Evolutionary conservation across 2,797 vertebrate genomes (phyloP), one percentile per base, ranked within the genome.

Genomic region (Helicolenus hilgendorfi): DNA sequence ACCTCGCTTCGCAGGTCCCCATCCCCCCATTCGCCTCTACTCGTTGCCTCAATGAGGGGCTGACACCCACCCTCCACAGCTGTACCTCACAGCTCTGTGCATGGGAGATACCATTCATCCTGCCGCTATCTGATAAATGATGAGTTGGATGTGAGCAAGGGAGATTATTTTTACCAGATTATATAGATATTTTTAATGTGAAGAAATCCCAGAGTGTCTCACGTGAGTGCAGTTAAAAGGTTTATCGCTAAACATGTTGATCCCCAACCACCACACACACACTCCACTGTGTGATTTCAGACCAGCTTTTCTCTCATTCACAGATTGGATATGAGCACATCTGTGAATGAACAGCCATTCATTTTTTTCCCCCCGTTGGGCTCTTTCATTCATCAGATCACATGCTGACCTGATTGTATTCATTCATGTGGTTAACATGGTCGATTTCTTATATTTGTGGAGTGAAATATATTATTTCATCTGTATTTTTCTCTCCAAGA

Each of bases 311-410:
- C 67, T 64, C 31, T 73, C 87, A 91, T 93, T 92, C 84, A 93
- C 72, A 78, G 83, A 88, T 56, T 84, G 11, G 13, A 81, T 78
- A 29, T 78, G 11, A 74, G 35, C 81, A 73, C 74, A 72, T 81
- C 81, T 88, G 83, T 90, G 91, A 92, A 90, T 91, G 74, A 86
- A 31, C 63, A 72, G 79, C 60, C 70, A 76, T 81, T 87, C 69
- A 70, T 8, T 49, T 49, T 18, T 74, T 31, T 33, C 1, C 7
- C 31, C 20, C 60, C 33, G 7, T 29, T 31, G 26, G 56, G 10
- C 15, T n/a, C 10, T 41, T 49, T 80, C 82, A 87, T 89, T 94
- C 83, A 89, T 81, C 55, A 63, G n/a, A 74, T 79, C 77, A 58
- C 22, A 11, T 62, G 11, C 56, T 45, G 45, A 10, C 29, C 49